Conservation (phyloP, 2,888 invertebrate species). For the Xanthorhoe spadicearia region DNA sequence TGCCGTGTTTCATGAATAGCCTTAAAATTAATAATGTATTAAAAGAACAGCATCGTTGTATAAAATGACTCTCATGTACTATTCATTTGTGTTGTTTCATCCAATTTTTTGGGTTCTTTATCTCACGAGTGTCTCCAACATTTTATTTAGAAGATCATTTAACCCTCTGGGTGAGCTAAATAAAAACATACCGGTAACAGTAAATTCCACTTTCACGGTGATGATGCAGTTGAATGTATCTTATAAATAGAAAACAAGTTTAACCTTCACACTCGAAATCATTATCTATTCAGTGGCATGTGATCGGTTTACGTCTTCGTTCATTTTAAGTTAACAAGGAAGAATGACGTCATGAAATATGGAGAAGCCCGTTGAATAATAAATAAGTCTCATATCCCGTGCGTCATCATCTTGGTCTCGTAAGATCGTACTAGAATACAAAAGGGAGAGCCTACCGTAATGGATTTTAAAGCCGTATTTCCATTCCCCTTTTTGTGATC, state of each 20-base stretch:
- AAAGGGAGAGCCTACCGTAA: slow-evolving; percentile 57
- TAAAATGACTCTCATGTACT: not conserved
- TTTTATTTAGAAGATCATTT: not conserved
- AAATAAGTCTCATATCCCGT: slow-evolving; percentile 64
- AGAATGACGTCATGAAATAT: slow-evolving; percentile 63
- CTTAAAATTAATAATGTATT: too few species aligned
- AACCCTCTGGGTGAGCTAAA: not conserved
- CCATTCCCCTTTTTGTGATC: slow-evolving; percentile 58
- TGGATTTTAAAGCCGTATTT: slow-evolving; percentile 61
- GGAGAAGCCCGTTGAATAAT: slow-evolving; percentile 67
- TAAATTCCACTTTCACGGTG: not conserved
- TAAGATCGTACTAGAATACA: slow-evolving; percentile 49
- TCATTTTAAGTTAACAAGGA: slow-evolving; percentile 59
- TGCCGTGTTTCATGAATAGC: too few species aligned
- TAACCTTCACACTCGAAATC: slow-evolving; percentile 17
- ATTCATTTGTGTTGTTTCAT: not conserved
- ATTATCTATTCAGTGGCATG: slow-evolving; percentile 35
- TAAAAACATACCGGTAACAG: not conserved
- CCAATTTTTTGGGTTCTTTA: not conserved
- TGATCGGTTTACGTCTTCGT: slow-evolving; percentile 51
- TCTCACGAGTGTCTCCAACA: not conserved
- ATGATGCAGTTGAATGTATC: slow-evolving; percentile 11
- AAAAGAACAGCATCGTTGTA: not conserved
- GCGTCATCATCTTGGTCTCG: slow-evolving; percentile 54
- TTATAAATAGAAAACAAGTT: slow-evolving; percentile 17